These are phyloP conservation scores for Rhizoglyphus robini DNA, from an alignment of 1,140 invertebrate genomes.

Conservation along the genomic window DNA sequence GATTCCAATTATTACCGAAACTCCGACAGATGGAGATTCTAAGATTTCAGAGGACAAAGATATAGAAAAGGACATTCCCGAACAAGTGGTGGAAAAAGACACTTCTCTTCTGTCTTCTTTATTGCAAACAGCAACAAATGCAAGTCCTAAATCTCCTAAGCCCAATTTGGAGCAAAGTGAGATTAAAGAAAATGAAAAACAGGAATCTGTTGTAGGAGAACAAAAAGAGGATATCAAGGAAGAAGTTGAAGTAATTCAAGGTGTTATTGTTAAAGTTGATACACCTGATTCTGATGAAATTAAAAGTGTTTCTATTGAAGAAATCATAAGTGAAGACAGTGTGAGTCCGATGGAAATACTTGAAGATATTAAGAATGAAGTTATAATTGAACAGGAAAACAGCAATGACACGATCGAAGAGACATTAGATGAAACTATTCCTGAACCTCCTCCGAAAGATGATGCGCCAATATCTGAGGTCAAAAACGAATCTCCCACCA, in stretches of 20 bases:
- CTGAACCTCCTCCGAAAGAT: background rate
- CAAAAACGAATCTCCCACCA: background rate
- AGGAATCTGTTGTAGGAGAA: background rate
- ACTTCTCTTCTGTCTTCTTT: no score
- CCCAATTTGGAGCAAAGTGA: background rate
- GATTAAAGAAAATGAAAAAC: background rate
- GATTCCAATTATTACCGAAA: no score
- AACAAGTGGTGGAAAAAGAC: background rate
- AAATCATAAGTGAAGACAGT: no score
- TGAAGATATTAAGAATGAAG: no score
- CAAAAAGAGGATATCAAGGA: background rate
- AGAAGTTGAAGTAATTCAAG: conserved; percentile 17
- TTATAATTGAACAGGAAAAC: conserved; percentile 2
- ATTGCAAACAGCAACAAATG: background rate
- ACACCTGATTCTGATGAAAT: conserved; percentile 60
- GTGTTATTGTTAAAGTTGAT: conserved; percentile 43
- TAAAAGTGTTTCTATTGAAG: conserved; percentile 45
- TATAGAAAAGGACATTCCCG: no score
- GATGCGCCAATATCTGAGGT: background rate
- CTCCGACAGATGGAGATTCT: no score
- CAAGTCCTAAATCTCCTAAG: background rate
- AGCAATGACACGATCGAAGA: conserved; percentile 1
- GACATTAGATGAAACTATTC: background rate
- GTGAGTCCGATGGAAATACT: no score
- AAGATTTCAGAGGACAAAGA: no score